Evolutionary conservation across 1,140 invertebrate species (phyloP).

Genomic region (Cyphomyrmex costatus): DNA sequence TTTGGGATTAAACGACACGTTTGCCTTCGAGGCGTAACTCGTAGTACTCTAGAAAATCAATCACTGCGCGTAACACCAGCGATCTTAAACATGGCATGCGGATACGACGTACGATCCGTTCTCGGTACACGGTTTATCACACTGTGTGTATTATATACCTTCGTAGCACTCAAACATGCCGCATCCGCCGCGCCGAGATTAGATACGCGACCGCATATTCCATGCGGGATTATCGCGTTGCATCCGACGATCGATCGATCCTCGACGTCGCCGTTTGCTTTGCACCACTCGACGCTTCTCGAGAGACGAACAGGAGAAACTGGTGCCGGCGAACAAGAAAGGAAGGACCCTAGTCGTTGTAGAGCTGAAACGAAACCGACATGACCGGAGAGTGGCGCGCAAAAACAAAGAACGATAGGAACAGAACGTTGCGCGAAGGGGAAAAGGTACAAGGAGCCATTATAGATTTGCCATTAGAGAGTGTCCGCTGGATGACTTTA

Average conservation of each 20-base stretch:
- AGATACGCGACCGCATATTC: slow-evolving; percentile 66
- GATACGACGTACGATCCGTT: slow-evolving; percentile 37
- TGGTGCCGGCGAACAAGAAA: slow-evolving; percentile 33
- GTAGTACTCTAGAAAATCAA: slow-evolving; percentile 48
- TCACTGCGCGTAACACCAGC: slow-evolving; percentile 6
- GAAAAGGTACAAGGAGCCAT: slow-evolving; percentile 57
- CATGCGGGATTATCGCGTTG: slow-evolving; percentile 72
- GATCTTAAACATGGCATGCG: slow-evolving; percentile 35
- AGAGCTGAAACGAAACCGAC: slow-evolving; percentile 29
- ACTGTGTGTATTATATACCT: slow-evolving; percentile 28
- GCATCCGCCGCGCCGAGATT: slow-evolving; percentile 68
- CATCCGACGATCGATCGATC: slow-evolving; percentile 68
- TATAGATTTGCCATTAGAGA: slow-evolving; percentile 80
- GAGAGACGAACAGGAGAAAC: slow-evolving; percentile 4
- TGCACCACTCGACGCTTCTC: slow-evolving; percentile 34
- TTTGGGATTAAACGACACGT: neutral
- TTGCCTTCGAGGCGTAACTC: neutral
- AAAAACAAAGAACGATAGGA: slow-evolving; percentile 63
- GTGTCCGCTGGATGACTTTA: slow-evolving; percentile 69
- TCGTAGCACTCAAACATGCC: slow-evolving; percentile 52
- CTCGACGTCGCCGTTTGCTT: slow-evolving; percentile 45
- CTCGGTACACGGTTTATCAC: slow-evolving; percentile 61
- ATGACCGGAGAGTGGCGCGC: neutral
- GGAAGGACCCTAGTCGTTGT: slow-evolving; percentile 14
- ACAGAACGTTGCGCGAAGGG: slow-evolving; percentile 2